A percentile compares a stretch with the other conserved stretches of the same genome.
These are phyloP conservation scores for Endomychus coccineus DNA, from an alignment of 2,888 invertebrate species.

Conservation along the genomic window DNA sequence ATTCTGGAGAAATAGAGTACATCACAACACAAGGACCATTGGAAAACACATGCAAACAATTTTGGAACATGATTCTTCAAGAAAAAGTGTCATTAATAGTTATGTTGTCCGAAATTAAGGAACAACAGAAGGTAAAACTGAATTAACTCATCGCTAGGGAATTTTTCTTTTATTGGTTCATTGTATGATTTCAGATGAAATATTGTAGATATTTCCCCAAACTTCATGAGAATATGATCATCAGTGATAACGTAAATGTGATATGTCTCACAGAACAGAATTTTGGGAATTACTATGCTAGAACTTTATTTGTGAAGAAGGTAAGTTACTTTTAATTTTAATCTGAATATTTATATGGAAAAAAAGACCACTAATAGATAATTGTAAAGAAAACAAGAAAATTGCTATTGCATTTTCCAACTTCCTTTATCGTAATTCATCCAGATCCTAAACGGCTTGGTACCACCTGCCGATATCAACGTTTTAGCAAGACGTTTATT, in stretches of 20 bases:
- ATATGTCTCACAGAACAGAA: slow-evolving; percentile 47
- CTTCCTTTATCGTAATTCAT: too few relatives aligned
- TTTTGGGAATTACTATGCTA: slow-evolving; percentile 53
- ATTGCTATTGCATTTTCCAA: too few relatives aligned
- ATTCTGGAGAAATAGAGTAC: slow-evolving; percentile 56
- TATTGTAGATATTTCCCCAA: slow-evolving; percentile 65
- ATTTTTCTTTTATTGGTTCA: slow-evolving; percentile 10
- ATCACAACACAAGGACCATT: slow-evolving; percentile 71
- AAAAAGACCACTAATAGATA: too few relatives aligned
- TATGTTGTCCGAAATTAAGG: slow-evolving; percentile 63
- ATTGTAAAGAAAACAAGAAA: too few relatives aligned
- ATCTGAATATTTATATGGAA: too few relatives aligned
- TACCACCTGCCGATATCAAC: too few relatives aligned
- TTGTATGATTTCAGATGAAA: slow-evolving; percentile 47
- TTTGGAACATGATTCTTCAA: slow-evolving; percentile 70
- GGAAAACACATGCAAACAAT: slow-evolving; percentile 58
- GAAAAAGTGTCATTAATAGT: slow-evolving; percentile 60
- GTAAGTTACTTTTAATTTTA: too few relatives aligned
- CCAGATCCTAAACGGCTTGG: too few relatives aligned
- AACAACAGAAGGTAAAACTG: slow-evolving; percentile 52
- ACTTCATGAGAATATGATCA: slow-evolving; percentile 50
- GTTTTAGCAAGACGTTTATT: too few relatives aligned
- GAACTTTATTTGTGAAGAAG: slow-evolving; percentile 52
- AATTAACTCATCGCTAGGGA: too few relatives aligned
- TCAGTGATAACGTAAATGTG: slow-evolving; percentile 56